Evolutionary conservation across 2,888 invertebrate species (phyloP).

Genomic region (Smittia aterrima): DNA sequence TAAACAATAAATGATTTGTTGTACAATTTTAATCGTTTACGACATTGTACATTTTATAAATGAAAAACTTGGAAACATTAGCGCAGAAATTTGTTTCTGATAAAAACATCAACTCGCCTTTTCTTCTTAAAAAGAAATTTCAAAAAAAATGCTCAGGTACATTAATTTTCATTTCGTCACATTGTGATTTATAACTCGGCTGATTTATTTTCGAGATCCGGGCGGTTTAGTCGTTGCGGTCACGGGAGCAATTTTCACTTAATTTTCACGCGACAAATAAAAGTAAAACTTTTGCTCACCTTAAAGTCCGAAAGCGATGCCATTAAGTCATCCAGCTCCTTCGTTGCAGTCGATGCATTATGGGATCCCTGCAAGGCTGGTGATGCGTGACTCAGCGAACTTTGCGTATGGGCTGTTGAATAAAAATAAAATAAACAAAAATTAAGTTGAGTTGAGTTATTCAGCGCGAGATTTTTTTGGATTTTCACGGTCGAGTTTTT

Average conservation of each 20-base stretch:
- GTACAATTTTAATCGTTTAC: too few species aligned
- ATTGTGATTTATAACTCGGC: background rate
- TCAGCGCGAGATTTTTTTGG: background rate
- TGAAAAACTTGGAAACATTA: background rate
- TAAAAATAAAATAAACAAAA: background rate
- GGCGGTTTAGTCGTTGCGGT: background rate
- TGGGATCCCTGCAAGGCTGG: slow-evolving; percentile 38
- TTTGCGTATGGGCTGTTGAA: slow-evolving; percentile 18
- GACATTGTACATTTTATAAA: too few species aligned
- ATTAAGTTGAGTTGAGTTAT: slow-evolving; percentile 1
- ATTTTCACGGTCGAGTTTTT: background rate
- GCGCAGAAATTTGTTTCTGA: background rate
- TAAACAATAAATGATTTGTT: slow-evolving; percentile 3
- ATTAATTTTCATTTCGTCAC: slow-evolving; percentile 17
- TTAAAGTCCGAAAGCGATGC: slow-evolving; percentile 93
- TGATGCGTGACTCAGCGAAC: slow-evolving; percentile 27
- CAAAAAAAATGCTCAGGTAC: background rate
- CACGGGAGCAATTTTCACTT: too few species aligned
- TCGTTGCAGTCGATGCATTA: slow-evolving; percentile 81
- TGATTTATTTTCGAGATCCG: background rate
- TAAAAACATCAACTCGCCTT: slow-evolving; percentile 7
- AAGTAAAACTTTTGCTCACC: slow-evolving; percentile 58
- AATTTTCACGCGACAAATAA: background rate
- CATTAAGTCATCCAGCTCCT: slow-evolving; percentile 94
- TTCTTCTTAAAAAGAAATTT: background rate